These are phyloP conservation scores for Mesochorus sp. DNA, from an alignment of 2,888 invertebrate genomes.

Conservation along the genomic window DNA sequence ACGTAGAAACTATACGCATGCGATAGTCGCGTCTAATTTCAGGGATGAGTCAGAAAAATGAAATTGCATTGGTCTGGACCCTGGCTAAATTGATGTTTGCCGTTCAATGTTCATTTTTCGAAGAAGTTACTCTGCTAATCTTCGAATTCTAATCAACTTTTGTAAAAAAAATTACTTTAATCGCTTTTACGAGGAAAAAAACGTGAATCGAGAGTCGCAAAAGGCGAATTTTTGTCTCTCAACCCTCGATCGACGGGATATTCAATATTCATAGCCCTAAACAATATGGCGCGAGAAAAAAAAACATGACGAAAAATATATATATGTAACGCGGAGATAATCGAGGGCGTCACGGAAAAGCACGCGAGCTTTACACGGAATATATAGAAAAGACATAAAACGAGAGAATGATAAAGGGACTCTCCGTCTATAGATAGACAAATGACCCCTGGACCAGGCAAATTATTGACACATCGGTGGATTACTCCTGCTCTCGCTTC, in stretches of 20 bases:
- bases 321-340: constrained; percentile 2
- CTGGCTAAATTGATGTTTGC: constrained; percentile 27
- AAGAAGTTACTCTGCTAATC: too few relatives aligned
- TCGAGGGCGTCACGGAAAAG: constrained; percentile 33
- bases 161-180: too few relatives aligned
- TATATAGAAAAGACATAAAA: constrained; percentile 19
- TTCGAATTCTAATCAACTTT: too few relatives aligned
- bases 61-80: constrained; percentile 49
- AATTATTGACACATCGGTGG: constrained; percentile 60
- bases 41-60: constrained; percentile 44
- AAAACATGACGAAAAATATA: not conserved
- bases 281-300: not conserved
- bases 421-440: not conserved
- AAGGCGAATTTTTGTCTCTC: too few relatives aligned
- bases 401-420: not conserved
- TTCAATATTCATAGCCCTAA: too few relatives aligned
- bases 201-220: too few relatives aligned
- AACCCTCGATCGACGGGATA: too few relatives aligned
- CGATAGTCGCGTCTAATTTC: constrained; percentile 5
- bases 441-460: constrained; percentile 36
- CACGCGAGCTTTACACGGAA: too few relatives aligned
- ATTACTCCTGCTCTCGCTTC: constrained; percentile 37
- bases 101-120: not conserved
- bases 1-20: not conserved
- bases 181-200: too few relatives aligned